phyloP scores from a whole-genome alignment of 2,888 invertebrate species.

The Myopa testacea region DNA sequence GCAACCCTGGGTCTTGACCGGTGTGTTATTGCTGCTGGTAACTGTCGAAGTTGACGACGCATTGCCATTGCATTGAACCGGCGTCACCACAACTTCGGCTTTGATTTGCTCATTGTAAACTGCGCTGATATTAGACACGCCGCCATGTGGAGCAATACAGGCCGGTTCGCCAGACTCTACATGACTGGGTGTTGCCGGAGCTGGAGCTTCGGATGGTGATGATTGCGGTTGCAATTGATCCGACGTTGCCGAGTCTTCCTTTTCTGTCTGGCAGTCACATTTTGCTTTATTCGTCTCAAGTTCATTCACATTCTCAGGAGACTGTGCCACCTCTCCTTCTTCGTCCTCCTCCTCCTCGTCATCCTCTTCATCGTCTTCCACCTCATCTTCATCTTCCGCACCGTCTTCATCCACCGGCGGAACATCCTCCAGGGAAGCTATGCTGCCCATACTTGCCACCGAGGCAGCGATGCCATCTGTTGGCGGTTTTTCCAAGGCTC shows the following conservation, averaged over 20 bases:
- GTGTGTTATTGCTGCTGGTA: conserved; percentile 37
- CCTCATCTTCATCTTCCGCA: conserved; percentile 48
- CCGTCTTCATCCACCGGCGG: conserved; percentile 55
- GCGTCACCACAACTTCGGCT: conserved; percentile 57
- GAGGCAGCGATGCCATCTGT: conserved; percentile 48
- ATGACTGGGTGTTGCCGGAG: conserved; percentile 51
- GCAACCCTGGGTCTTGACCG: conserved; percentile 43
- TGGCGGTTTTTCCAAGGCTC: conserved; percentile 8
- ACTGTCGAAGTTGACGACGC: conserved; percentile 31
- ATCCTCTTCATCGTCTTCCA: conserved; percentile 45
- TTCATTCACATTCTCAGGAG: conserved; percentile 13
- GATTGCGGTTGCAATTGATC: conserved; percentile 18
- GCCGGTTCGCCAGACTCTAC: conserved; percentile 13
- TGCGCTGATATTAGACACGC: conserved; percentile 66
- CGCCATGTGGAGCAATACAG: conserved; percentile 29
- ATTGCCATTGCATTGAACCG: conserved; percentile 56
- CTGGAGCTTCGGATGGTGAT: conserved; percentile 47
- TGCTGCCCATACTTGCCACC: conserved; percentile 42
- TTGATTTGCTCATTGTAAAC: conserved; percentile 68
- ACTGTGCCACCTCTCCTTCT: conserved; percentile 47
- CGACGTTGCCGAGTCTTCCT: not conserved
- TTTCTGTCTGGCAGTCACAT: conserved; percentile 54
- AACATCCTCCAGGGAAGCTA: conserved; percentile 62
- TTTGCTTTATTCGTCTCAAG: conserved; percentile 44
- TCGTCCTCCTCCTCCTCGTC: conserved; percentile 52